Base-by-base conservation (phyloP, 1,140 invertebrate genomes). In the Callitettix versicolor region DNA sequence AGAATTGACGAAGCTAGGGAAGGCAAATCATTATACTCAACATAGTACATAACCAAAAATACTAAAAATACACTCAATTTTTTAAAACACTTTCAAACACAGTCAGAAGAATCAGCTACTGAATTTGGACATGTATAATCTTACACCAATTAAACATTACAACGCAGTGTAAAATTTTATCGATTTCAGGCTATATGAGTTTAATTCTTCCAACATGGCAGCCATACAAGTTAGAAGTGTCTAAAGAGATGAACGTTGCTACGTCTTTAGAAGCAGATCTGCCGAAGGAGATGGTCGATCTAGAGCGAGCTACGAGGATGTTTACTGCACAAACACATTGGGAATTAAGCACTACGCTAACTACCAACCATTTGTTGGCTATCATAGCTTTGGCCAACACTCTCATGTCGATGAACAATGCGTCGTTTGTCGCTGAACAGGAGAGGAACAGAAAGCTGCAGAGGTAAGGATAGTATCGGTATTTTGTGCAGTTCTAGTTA, bases 391-490 rank as follows among this genome's bases (percentile, higher is more conserved):
- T 98, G 22, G 88, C 94, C 9, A 97, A 98, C 70, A 98, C 96
- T 0, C 75, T 99, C 17, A 98, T 98, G 91, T 95, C 92, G 0
- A 96, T 98, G 91, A 94, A 88, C 66, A 92, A 91, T 65, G 91
- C 93, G 22, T 91, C 90, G 17, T 97, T 98, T 68, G 78, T 90
- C 55, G 82, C 86, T 0, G 86, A 90, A 63, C 86, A 87, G 69
- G 88, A 91, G 67, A 74, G 86, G 18, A 82, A 80, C 63, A 75
- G 86, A 44, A 84, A 86, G 68, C 68, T 88, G 64, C 81, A 86
- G 63, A 81, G 83, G 58, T 61, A 55, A 55, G 18, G 26, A n/a
- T n/a, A n/a, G n/a, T n/a, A n/a, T n/a, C n/a, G n/a, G n/a, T n/a
- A n/a, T n/a, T 30, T 12, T 5, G 24, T 22, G n/a, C 46, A 21